phyloP scores from a whole-genome alignment of 2,797 vertebrate species.

The Myiotriccus ornatus region DNA sequence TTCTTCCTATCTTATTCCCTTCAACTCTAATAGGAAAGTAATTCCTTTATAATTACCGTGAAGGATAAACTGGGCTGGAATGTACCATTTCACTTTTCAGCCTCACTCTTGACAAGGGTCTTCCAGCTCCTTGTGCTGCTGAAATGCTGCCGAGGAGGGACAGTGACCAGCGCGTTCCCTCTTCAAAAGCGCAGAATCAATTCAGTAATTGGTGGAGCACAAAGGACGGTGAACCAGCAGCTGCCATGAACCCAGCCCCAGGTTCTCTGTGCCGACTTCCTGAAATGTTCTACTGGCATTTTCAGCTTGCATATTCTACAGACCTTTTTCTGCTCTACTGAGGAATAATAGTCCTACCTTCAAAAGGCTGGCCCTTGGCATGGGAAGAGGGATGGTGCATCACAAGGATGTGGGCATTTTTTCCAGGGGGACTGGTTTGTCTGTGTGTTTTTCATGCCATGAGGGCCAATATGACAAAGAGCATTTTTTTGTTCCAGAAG shows the following conservation, averaged over 20 bases:
- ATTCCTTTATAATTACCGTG: neutral
- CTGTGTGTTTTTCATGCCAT: slow-evolving; percentile 13
- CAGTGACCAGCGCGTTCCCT: neutral
- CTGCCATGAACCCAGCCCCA: neutral
- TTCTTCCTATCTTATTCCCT: neutral
- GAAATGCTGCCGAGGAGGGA: neutral
- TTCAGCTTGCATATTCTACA: neutral
- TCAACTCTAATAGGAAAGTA: neutral
- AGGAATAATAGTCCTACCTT: slow-evolving; percentile 16
- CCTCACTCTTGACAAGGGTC: neutral
- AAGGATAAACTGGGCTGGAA: neutral
- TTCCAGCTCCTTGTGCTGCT: neutral
- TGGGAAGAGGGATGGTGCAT: neutral
- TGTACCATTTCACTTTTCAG: neutral
- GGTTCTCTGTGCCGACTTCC: neutral
- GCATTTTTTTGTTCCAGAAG: slow-evolving; percentile 1
- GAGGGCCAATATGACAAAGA: neutral
- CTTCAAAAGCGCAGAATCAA: neutral
- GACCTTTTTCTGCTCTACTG: neutral
- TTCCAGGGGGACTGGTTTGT: neutral
- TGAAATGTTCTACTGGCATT: neutral
- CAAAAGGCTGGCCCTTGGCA: slow-evolving; percentile 18
- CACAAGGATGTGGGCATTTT: neutral
- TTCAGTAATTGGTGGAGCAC: neutral
- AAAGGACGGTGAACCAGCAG: neutral